These are phyloP conservation scores for Myopa tessellatipennis DNA, from an alignment of 2,888 invertebrate species.

Conservation along the genomic window DNA sequence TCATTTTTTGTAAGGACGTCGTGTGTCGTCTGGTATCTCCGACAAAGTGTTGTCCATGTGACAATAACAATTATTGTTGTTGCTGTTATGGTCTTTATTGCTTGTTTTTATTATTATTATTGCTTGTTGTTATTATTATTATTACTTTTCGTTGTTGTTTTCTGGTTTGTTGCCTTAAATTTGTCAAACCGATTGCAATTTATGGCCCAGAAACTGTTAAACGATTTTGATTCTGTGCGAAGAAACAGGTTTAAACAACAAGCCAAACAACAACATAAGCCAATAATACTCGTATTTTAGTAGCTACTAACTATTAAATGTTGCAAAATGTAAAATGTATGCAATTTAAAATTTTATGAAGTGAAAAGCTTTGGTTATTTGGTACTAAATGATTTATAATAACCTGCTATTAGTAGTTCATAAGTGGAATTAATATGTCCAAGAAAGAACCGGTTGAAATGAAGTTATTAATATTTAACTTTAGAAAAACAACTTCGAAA, in stretches of 20 bases:
- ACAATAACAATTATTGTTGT: neutral
- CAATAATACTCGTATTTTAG: neutral
- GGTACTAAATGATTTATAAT: constrained; percentile 14
- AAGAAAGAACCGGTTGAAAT: neutral
- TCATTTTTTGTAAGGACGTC: neutral
- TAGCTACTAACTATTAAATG: too few species aligned
- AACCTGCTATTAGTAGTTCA: neutral
- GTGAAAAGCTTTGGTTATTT: neutral
- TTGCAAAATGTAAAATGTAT: constrained; percentile 14
- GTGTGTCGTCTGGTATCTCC: too few species aligned
- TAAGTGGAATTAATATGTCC: neutral
- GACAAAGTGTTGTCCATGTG: neutral
- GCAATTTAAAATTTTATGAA: constrained; percentile 7
- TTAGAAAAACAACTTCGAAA: too few species aligned
- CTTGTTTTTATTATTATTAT: neutral
- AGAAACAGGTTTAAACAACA: constrained; percentile 15
- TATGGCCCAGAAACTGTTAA: constrained; percentile 17
- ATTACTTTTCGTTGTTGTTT: neutral
- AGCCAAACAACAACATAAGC: neutral
- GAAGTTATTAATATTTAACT: neutral
- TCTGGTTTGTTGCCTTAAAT: neutral
- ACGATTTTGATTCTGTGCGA: constrained; percentile 13
- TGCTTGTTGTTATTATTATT: neutral
- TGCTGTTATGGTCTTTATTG: neutral
- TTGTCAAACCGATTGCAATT: constrained; percentile 19